These are phyloP conservation scores for Spermophilus dauricus DNA, from an alignment of 2,113 vertebrate genomes.

Conservation along the genomic window DNA sequence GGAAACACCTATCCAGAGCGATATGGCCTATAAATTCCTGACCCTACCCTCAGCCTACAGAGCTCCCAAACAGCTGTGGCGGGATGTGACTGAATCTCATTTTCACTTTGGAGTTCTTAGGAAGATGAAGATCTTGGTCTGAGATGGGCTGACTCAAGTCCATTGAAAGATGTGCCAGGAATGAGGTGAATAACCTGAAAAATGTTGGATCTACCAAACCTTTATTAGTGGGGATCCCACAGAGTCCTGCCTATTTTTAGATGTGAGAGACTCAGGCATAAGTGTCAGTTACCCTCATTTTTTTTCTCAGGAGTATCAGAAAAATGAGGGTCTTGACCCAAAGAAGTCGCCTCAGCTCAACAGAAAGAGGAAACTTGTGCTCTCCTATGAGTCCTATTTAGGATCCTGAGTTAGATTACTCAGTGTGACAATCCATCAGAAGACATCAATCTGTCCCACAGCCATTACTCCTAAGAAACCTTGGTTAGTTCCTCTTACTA, in stretches of 20 bases:
- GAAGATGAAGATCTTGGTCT: neutral
- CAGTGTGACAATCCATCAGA: neutral
- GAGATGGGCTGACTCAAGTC: neutral
- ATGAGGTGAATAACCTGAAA: neutral
- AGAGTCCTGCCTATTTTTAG: neutral
- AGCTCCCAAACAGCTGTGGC: neutral
- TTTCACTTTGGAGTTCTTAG: neutral
- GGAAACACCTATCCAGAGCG: neutral
- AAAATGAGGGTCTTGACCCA: neutral
- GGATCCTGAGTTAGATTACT: neutral
- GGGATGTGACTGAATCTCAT: neutral
- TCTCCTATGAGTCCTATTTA: neutral
- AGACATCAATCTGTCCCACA: neutral
- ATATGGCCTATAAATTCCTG: no score
- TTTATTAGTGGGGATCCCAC: neutral
- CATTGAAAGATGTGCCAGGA: neutral
- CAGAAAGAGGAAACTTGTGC: neutral
- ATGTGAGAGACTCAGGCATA: neutral
- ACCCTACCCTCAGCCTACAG: neutral
- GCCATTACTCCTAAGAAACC: neutral
- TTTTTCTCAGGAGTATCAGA: neutral
- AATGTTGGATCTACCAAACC: neutral
- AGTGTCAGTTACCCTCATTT: neutral
- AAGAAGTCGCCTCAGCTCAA: neutral
- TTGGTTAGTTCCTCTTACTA: neutral